Base-by-base conservation (phyloP, 2,888 invertebrate genomes). In the Diplolepis rosae region DNA sequence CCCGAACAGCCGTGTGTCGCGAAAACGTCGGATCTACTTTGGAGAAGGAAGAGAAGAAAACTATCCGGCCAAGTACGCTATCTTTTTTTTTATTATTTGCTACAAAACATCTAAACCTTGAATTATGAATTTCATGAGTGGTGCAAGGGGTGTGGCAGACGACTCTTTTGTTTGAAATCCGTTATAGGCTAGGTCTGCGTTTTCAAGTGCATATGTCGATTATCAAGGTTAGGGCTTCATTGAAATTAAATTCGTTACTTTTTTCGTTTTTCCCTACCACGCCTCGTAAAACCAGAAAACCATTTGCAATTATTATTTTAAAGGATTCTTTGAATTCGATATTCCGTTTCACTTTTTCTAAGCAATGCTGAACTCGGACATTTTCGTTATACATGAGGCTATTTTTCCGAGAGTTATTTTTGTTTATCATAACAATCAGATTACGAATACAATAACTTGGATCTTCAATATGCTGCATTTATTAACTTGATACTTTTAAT, bases 391-490 rank as follows among this genome's bases (percentile, higher is more conserved):
- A 22, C 13, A 24, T 18, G 39, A 35, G 32, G 35, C 35, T 32
- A 56, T 56, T 61, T 39, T 39, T 61, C 35, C 35, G 24, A 4
- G 11, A 35, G 24, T 24, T 27, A 22, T 24, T 35, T 54, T 61
- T 61, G 56, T 56, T 56, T 56, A 56, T 56, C 56, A 56, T 22
- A 61, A 39, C 61, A 61, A 61, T 39, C 27, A 9, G 24, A 22
- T 61, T n/a, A 24, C 39, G 11, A 39, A 24, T 61, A 22, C 35
- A 22, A 24, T 22, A n/a, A n/a, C 18, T 61, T 24, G n/a, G 13
- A 11, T 22, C 13, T 56, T 39, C 39, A 39, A 24, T n/a, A 56
- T 56, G 56, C 35, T 45, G 45, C 45, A 18, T 45, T 45, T 9
- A 22, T 45, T 45, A 22, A 45, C 18, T 9, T 45, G 11, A 32